Evolutionary conservation across 2,797 vertebrate genomes (phyloP).

Genomic region (Trichosurus vulpecula): DNA sequence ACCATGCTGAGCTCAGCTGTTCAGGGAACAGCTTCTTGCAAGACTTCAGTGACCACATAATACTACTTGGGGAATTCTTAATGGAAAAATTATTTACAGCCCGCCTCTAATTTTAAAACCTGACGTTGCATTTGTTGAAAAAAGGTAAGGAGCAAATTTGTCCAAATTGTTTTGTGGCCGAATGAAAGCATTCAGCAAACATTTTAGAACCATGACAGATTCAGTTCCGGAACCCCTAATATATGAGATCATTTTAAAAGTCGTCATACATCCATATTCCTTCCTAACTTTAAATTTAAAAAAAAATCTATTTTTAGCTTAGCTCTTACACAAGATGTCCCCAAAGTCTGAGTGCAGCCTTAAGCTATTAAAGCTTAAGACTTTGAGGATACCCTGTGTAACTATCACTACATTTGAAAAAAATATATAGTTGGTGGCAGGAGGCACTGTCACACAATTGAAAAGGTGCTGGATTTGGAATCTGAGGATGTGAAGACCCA

Average conservation of each 20-base stretch:
- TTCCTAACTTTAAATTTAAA: not conserved
- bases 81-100: conserved; percentile 54
- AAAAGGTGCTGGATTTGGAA: not conserved
- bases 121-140: conserved; percentile 25
- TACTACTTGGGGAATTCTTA: conserved; percentile 60
- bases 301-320: not conserved
- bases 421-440: not conserved
- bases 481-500: not conserved
- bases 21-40: conserved; percentile 36
- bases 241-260: conserved; percentile 2
- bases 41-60: conserved; percentile 36
- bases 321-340: not conserved
- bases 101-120: conserved; percentile 58
- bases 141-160: not conserved
- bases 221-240: not conserved
- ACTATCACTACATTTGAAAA: not conserved
- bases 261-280: conserved; percentile 22
- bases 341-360: not conserved
- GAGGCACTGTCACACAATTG: not conserved
- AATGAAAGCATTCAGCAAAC: not conserved
- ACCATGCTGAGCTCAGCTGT: conserved; percentile 14
- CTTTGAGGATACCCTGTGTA: not conserved
- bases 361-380: not conserved
- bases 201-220: conserved; percentile 2
- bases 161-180: not conserved